Conservation (phyloP, 92 coral and sea anemone species). For the Bergia sp. region DNA sequence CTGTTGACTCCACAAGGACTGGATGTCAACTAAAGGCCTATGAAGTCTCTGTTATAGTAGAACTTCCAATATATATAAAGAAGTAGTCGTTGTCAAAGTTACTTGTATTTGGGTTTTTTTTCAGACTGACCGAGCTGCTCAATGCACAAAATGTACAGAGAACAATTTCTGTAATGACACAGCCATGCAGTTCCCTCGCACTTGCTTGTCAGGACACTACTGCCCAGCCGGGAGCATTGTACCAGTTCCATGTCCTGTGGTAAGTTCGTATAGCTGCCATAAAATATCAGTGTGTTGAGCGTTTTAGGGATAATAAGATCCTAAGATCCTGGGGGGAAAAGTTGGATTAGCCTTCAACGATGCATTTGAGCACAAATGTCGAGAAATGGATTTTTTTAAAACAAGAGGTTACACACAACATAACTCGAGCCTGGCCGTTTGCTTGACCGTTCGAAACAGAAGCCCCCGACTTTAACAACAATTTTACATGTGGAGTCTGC, state of each 20-base stretch:
- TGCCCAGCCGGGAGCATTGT: constrained; percentile 82
- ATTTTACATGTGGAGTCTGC: no score
- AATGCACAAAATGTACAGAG: constrained; percentile 82
- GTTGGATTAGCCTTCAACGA: no score
- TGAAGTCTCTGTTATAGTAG: no score
- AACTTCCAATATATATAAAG: no score
- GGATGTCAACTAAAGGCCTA: no score
- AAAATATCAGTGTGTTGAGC: neutral
- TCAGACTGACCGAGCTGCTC: constrained; percentile 82
- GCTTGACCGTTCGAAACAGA: no score
- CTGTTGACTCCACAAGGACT: no score
- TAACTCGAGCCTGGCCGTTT: no score
- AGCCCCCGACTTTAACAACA: no score
- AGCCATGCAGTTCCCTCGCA: constrained; percentile 71
- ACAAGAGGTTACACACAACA: no score
- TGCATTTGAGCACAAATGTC: neutral
- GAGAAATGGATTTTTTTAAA: neutral
- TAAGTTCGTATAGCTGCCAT: constrained; percentile 46
- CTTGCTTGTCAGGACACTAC: constrained; percentile 79
- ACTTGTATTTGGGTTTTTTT: neutral
- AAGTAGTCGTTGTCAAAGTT: neutral
- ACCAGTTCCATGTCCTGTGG: constrained; percentile 87
- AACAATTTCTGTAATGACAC: constrained; percentile 81
- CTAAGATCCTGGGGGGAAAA: neutral
- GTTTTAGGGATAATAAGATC: neutral